Evolutionary conservation across 1,140 invertebrate species (phyloP), one percentile per base, ranked within the genome.

Genomic region (Nautilus pompilius): DNA sequence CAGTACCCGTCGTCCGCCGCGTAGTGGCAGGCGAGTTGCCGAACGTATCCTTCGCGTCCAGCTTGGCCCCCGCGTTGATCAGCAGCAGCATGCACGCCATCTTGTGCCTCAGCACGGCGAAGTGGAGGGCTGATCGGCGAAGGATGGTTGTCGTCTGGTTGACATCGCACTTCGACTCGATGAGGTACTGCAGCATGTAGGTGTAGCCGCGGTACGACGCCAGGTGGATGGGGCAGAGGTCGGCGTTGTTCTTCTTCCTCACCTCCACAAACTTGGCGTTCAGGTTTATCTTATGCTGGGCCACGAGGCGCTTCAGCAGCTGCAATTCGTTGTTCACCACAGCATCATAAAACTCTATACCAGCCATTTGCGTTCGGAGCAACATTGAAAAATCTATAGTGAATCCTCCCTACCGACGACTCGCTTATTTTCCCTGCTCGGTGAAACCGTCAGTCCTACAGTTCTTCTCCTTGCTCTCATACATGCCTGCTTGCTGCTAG

Each of bases 21-120:
- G 58, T 82, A 82, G 63, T 82, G 80, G 53, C 76, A 79, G 80
- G 79, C 5, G 80, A 77, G 64, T 82, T 81, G 49, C 80, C 79
- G 57, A 82, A 82, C 6, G 79, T 82, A 68, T 82, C 80, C 63
- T 77, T 76, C 5, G 75, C 74, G 61, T 82, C 77, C 2, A 81
- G 66, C 63, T 82, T 77, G 49, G 78, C 80, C 8, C 78, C 78
- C 24, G 77, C 79, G 20, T 71, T 69, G 33, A 82, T 75, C 6
- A 82, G 69, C 36, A 80, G 65, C 22, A 80, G 63, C 72, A 82
- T 74, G 60, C 79, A 82, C 26, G 74, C 79, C 72, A 82, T 78
- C 65, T 80, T 77, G 67, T 80, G 79, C 36, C 74, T 69, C 36
- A 80, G 69, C 6, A 80, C 80, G 13, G 80, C 75, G 59, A 80